Base-by-base conservation (phyloP, 2,797 vertebrate genomes). In the Bradypodion pumilum region DNA sequence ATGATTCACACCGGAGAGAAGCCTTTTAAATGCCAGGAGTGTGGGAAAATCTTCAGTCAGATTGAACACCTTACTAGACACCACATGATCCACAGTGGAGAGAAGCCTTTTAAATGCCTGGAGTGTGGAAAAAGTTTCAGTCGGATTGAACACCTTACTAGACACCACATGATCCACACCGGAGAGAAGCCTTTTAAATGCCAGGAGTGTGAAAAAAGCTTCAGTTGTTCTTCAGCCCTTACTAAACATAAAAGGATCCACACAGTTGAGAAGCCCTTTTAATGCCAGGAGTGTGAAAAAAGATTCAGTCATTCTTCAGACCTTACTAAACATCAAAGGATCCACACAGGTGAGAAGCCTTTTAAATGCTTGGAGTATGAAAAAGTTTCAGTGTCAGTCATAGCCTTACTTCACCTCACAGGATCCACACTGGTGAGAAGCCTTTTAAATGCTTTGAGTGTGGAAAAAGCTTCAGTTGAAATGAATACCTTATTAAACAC, bases 41-140 rank as follows among this genome's bases (percentile, higher is more conserved):
- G 88, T 15, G 88, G 88, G 9, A 89, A 89, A 62, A 86, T 74
- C 59, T 89, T 89, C 40, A 81, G 52, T 19, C 44, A 88, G 29
- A 85, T 88, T 49, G 29, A 76, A 1, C n/a, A 76, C 29, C 60
- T 78, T 16, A 29, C 78, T 3, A 8, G 76, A 7, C 76, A 78
- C 19, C 76, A 78, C 40, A 78, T 76, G 23, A 78, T 78, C 2
- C 76, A 78, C 27, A 78, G 86, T 1, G 88, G 88, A 35, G 88
- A 89, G 42, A 89, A 87, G 70, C 88, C 88, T 0, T 89, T 89
- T 42, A 83, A 77, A 29, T 89, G 88, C 5, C 21, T 76, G 32
- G 83, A 87, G 32, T 89, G 88, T 23, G 88, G 88, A 49, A 89
- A 89, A 40, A 87, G 88, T 32, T 89, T 89, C 56, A 84, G 80